Evolutionary conservation across 2,888 invertebrate genomes (phyloP).

Genomic region (Gonocerus acuteangulatus): DNA sequence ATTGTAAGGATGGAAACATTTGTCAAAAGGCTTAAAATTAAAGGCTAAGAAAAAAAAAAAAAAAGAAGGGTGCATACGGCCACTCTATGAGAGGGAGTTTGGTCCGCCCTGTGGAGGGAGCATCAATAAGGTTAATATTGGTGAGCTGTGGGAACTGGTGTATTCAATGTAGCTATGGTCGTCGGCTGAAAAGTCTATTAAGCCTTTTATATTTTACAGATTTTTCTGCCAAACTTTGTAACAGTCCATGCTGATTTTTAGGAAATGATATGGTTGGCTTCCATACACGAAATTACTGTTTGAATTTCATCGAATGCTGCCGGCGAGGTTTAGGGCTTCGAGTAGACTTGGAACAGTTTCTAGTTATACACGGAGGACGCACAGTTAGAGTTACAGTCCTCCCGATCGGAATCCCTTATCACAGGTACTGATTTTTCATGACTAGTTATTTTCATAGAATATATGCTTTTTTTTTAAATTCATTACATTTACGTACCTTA

Average conservation of each 20-base stretch:
- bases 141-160: no score
- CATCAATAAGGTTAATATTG: no score
- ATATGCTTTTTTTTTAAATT: no score
- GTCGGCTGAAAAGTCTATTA: no score
- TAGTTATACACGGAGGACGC: conserved; percentile 80
- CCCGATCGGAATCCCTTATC: conserved; percentile 84
- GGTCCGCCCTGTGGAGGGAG: no score
- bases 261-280: conserved; percentile 90
- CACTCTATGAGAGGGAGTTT: no score
- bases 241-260: conserved; percentile 39
- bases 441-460: neutral
- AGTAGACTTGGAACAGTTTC: conserved; percentile 75
- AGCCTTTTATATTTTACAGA: neutral
- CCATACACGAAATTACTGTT: conserved; percentile 82
- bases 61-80: no score
- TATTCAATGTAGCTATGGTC: no score
- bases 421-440: conserved; percentile 51
- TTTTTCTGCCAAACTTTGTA: neutral
- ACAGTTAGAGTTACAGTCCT: conserved; percentile 75
- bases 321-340: conserved; percentile 78
- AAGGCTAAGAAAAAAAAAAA: no score
- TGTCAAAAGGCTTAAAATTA: no score
- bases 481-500: no score
- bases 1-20: no score
- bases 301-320: conserved; percentile 87